Evolutionary conservation across 2,797 vertebrate genomes (phyloP), one percentile per base, ranked within the genome.

Genomic region (Malurus leucopterus): DNA sequence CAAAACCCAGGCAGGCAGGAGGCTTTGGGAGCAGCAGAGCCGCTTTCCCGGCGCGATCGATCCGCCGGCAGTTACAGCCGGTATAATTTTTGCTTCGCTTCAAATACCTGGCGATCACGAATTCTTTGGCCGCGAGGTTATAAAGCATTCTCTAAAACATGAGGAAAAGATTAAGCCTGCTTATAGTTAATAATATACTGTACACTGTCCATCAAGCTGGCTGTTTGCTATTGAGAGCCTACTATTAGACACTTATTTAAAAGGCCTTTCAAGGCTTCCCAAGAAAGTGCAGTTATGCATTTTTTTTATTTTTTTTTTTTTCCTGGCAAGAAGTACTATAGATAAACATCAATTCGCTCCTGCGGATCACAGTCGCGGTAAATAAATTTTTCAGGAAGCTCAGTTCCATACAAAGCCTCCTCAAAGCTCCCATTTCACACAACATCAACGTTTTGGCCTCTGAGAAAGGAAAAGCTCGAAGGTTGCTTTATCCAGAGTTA

Each of bases 311-410:
- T 94, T 94, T 83, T 91, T 94, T 94, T 83, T 93, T 93, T 90
- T 81, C 63, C 96, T 93, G 95, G 96, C 76, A 71, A 76, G 83
- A 93, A 95, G 63, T n/a, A 89, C 94, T 94, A 91, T 63, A 96
- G 96, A 97, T 96, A 97, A 96, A 97, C 96, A 97, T 97, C 96
- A 95, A 94, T 96, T 95, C 92, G 4, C 95, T 96, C 95, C 97
- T 88, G 94, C 54, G 4, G 95, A 97, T 96, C 96, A 91, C 95
- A 96, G 96, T 92, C 65, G 81, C 94, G 94, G 96, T 93, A 97
- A 97, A 97, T 97, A 97, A 97, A 97, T 96, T 97, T 97, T 97
- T 96, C 96, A 97, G 95, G 95, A 96, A 95, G 94, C 92, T 91
- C 74, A 96, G 96, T 95, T 95, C 90, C 34, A 84, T 90, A 96